These are phyloP conservation scores for Lutjanus campechanus DNA, from an alignment of 2,797 vertebrate genomes.

Conservation along the genomic window DNA sequence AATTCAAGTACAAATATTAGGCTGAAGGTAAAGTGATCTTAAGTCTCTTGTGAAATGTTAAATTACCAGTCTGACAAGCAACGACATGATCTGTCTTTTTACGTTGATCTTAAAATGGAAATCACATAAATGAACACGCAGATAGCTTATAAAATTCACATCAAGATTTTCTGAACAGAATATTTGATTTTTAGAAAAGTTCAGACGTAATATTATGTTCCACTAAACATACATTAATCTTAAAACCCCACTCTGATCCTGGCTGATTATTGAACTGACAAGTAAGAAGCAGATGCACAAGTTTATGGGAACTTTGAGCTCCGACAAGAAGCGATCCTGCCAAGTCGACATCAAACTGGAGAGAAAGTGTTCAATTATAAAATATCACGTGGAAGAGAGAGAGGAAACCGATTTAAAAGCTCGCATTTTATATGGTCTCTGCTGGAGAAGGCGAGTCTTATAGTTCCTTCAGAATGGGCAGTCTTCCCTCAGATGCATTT, in stretches of 20 bases:
- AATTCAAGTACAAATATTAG: slow-evolving; percentile 45
- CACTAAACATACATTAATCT: neutral
- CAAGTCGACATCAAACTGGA: slow-evolving; percentile 67
- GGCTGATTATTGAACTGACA: neutral
- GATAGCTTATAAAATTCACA: neutral
- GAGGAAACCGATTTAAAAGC: slow-evolving; percentile 87
- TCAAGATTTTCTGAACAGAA: neutral
- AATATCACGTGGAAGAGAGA: slow-evolving; percentile 89
- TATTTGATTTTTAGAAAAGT: neutral
- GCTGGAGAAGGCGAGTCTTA: slow-evolving; percentile 83
- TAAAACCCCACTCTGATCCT: neutral
- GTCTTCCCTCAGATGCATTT: slow-evolving; percentile 81
- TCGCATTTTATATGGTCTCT: slow-evolving; percentile 78
- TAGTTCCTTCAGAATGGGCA: slow-evolving; percentile 82
- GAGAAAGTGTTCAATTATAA: slow-evolving; percentile 82
- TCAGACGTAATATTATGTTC: neutral
- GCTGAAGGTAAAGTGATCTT: slow-evolving; percentile 26
- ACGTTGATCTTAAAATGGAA: neutral
- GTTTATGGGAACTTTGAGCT: slow-evolving; percentile 50
- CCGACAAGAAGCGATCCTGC: slow-evolving; percentile 28
- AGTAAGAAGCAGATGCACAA: slow-evolving; percentile 35
- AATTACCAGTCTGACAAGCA: neutral
- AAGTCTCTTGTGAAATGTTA: neutral
- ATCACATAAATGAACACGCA: neutral
- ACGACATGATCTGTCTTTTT: neutral